These are phyloP conservation scores for Sycophila texana DNA, from an alignment of 2,888 invertebrate species.

Conservation along the genomic window DNA sequence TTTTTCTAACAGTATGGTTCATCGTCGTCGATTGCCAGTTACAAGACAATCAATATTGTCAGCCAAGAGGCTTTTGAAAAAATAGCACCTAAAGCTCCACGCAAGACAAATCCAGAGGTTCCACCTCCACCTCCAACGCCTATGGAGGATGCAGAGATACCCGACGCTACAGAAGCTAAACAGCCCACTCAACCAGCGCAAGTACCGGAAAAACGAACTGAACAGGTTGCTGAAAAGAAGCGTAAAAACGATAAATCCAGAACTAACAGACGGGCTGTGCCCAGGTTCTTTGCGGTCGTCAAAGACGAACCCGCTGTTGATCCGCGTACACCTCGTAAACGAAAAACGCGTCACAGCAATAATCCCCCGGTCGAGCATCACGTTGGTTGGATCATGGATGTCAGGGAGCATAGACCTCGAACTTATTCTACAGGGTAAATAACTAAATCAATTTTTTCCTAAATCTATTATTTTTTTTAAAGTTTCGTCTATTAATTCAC, in stretches of 20 bases:
- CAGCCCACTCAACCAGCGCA: constrained; percentile 38
- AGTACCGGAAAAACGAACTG: constrained; percentile 64
- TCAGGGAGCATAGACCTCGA: constrained; percentile 87
- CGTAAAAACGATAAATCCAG: constrained; percentile 62
- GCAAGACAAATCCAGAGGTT: constrained; percentile 83
- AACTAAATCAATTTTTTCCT: background rate
- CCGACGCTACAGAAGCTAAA: background rate
- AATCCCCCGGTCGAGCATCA: constrained; percentile 97
- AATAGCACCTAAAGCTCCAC: constrained; percentile 81
- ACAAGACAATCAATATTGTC: constrained; percentile 92
- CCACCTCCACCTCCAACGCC: constrained; percentile 89
- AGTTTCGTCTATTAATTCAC: background rate
- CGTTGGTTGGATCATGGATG: constrained; percentile 98
- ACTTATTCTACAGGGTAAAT: constrained; percentile 86
- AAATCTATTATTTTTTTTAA: no score
- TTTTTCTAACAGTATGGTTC: constrained; percentile 74
- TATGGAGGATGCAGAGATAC: constrained; percentile 49
- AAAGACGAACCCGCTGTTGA: constrained; percentile 84
- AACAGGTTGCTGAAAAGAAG: constrained; percentile 63
- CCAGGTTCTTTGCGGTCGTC: constrained; percentile 95
- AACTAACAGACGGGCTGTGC: constrained; percentile 78
- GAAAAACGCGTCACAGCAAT: constrained; percentile 93
- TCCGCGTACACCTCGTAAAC: constrained; percentile 85
- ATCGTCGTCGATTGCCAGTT: constrained; percentile 77
- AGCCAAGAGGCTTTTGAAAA: constrained; percentile 92